phyloP scores from a whole-genome alignment of 2,113 vertebrate species.

The Ploceus nigricollis region DNA sequence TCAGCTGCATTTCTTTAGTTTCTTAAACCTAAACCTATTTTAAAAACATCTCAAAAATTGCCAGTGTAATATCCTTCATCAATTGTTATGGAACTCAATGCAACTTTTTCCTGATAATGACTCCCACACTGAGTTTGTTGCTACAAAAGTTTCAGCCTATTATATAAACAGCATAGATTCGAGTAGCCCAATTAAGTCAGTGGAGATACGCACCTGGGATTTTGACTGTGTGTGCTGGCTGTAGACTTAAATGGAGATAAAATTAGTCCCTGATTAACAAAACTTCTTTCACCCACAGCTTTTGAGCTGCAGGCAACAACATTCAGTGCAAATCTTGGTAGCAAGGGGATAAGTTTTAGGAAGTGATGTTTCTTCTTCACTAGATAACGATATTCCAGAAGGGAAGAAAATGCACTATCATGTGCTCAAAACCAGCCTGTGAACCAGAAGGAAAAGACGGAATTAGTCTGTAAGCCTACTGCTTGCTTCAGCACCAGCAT shows the following conservation, averaged over 20 bases:
- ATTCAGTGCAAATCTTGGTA: not conserved
- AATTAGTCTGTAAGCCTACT: fast-evolving
- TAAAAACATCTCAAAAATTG: not conserved
- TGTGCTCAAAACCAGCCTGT: not conserved
- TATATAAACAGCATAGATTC: not conserved
- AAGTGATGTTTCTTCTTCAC: not conserved
- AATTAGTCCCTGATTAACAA: not conserved
- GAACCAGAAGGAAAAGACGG: not conserved
- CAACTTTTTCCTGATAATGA: not conserved
- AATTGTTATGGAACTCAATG: not conserved
- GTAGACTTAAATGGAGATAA: not conserved
- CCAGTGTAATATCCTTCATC: not conserved
- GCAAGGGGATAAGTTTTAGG: not conserved
- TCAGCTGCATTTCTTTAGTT: not conserved
- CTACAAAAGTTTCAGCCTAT: not conserved
- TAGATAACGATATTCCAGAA: not conserved
- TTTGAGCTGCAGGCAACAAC: not conserved
- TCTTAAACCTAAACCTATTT: not conserved
- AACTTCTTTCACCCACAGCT: not conserved
- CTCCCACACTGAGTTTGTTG: not conserved
- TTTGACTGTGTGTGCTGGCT: not conserved
- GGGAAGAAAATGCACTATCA: not conserved
- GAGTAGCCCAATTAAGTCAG: not conserved
- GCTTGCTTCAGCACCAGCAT: not conserved
- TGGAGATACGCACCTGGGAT: not conserved